Conservation (phyloP, 2,113 vertebrate genomes). For the Charadrius vociferus region DNA sequence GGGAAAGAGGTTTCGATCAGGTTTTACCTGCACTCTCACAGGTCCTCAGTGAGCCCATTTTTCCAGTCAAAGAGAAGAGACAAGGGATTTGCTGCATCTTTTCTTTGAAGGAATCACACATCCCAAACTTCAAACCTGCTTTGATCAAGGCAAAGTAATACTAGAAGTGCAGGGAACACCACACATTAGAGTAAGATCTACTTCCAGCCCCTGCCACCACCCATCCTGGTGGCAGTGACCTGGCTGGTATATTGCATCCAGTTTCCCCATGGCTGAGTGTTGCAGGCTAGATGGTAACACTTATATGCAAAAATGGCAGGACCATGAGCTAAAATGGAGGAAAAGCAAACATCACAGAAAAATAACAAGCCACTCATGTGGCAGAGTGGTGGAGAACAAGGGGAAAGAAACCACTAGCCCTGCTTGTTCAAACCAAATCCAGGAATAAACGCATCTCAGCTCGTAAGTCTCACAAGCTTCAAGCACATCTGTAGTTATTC, state of each 20-base stretch:
- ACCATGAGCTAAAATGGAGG: not conserved
- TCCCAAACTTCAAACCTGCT: not conserved
- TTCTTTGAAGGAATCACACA: not conserved
- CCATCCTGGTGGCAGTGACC: not conserved
- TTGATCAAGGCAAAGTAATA: not conserved
- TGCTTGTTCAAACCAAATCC: not conserved
- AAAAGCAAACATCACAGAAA: not conserved
- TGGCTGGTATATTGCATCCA: not conserved
- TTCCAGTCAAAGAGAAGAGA: not conserved
- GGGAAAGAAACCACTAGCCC: not conserved
- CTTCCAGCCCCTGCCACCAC: not conserved
- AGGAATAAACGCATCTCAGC: not conserved
- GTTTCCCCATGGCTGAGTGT: not conserved
- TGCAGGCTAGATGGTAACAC: not conserved
- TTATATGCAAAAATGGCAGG: not conserved
- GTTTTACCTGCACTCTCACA: not conserved
- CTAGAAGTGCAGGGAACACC: not conserved
- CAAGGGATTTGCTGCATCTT: not conserved
- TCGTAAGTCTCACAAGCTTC: not conserved
- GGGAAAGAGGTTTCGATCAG: not conserved
- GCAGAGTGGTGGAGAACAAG: not conserved
- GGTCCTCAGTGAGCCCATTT: not conserved
- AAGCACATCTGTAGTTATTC: not conserved
- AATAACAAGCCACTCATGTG: not conserved
- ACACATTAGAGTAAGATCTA: not conserved